Evolutionary conservation across 2,888 invertebrate species (phyloP).

Genomic region (Diadegma fenestrale): DNA sequence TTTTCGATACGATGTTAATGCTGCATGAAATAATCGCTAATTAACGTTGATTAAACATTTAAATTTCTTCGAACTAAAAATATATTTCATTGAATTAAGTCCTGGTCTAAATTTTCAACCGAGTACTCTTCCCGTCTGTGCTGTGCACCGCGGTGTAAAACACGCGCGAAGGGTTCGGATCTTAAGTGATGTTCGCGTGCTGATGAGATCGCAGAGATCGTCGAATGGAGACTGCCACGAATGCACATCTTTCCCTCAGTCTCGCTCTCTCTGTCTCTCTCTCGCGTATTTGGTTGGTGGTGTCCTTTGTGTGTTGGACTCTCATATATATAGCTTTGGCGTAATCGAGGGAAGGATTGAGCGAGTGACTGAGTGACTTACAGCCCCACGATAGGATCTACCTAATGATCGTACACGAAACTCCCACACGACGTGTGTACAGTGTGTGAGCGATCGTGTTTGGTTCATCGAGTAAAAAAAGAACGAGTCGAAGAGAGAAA

Average conservation of each 20-base stretch:
- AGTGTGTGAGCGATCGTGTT: slow-evolving; percentile 50
- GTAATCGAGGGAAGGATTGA: slow-evolving; percentile 78
- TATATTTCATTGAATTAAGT: slow-evolving; percentile 5
- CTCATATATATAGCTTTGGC: slow-evolving; percentile 69
- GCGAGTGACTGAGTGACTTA: slow-evolving; percentile 82
- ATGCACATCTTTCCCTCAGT: slow-evolving; percentile 28
- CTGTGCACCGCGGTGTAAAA: slow-evolving; percentile 25
- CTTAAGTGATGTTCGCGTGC: slow-evolving; percentile 55
- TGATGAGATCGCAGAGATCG: slow-evolving; percentile 66
- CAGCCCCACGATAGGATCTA: slow-evolving; percentile 81
- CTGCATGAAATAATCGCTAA: neutral
- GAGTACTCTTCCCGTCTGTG: neutral
- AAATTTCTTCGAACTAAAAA: neutral
- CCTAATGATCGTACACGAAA: slow-evolving; percentile 83
- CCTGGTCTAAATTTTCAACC: neutral
- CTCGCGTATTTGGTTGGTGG: slow-evolving; percentile 33
- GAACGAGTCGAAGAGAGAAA: slow-evolving; percentile 13
- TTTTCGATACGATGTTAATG: neutral
- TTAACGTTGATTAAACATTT: neutral
- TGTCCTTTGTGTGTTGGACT: slow-evolving; percentile 46
- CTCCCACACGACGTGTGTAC: slow-evolving; percentile 77
- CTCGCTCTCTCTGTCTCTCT: slow-evolving; percentile 17
- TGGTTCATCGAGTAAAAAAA: slow-evolving; percentile 47
- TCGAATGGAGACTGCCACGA: slow-evolving; percentile 40
- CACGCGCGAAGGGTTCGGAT: slow-evolving; percentile 51